phyloP scores from a whole-genome alignment of 2,888 invertebrate species.

The Habrosyne pyritoides region DNA sequence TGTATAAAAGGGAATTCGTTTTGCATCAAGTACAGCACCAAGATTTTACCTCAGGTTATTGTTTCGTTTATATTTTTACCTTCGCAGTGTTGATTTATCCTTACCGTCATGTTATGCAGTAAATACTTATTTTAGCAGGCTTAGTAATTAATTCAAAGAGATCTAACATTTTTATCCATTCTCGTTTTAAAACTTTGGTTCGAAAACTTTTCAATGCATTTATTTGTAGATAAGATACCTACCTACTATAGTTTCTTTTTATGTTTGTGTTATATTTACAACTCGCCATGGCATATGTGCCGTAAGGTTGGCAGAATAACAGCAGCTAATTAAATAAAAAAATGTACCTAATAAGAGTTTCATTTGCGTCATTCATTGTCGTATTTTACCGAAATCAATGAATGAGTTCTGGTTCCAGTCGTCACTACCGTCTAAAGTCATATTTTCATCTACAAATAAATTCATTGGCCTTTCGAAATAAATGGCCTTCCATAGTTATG shows the following conservation, averaged over 20 bases:
- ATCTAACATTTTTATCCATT: too few relatives aligned
- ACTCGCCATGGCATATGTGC: slow-evolving; percentile 19
- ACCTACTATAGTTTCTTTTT: not conserved
- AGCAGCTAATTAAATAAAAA: slow-evolving; percentile 58
- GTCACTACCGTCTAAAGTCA: not conserved
- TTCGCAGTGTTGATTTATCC: too few relatives aligned
- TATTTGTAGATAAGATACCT: not conserved
- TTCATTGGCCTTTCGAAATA: not conserved
- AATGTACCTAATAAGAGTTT: slow-evolving; percentile 33
- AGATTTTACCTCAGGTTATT: slow-evolving; percentile 42
- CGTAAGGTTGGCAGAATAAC: slow-evolving; percentile 27
- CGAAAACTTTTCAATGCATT: not conserved
- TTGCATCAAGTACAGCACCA: slow-evolving; percentile 55
- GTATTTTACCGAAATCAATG: slow-evolving; percentile 32
- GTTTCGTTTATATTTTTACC: too few relatives aligned
- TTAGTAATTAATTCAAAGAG: too few relatives aligned
- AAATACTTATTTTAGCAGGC: too few relatives aligned
- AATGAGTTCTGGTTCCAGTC: slow-evolving; percentile 25
- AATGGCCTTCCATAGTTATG: not conserved
- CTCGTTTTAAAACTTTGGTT: too few relatives aligned
- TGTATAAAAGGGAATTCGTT: slow-evolving; percentile 69
- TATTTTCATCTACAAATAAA: not conserved
- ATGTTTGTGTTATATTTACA: slow-evolving; percentile 12
- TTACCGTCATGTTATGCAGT: too few relatives aligned
- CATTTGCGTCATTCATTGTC: slow-evolving; percentile 47